Conservation (phyloP, 30 jellyfish, hydroid and myxozoan species). For the Chironex yamaguchii region DNA sequence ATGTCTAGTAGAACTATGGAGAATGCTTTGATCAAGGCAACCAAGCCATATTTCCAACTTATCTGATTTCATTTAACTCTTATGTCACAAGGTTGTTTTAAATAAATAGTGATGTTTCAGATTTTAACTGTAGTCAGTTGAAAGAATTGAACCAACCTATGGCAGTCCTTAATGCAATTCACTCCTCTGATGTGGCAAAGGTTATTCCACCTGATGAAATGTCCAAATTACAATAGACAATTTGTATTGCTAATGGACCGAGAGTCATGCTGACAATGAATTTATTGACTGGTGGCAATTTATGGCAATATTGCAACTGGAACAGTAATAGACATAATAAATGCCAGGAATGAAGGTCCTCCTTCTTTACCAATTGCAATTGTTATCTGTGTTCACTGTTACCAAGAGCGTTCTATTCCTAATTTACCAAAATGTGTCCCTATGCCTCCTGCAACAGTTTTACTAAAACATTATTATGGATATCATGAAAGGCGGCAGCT, state of each 20-base stretch:
- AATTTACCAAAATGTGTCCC: slow-evolving; percentile 19
- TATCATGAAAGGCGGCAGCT: not conserved
- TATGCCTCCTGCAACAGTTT: slow-evolving; percentile 20
- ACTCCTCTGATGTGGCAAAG: not conserved
- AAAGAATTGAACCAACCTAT: no score
- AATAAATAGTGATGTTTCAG: no score
- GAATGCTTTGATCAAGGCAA: no score
- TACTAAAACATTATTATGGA: not conserved
- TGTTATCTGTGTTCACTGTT: slow-evolving; percentile 33
- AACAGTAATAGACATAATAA: slow-evolving; percentile 35
- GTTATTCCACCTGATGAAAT: not conserved
- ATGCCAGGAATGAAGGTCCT: slow-evolving; percentile 18
- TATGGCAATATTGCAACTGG: no score
- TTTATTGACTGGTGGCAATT: no score
- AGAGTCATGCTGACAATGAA: slow-evolving; percentile 40
- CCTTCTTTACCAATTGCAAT: slow-evolving; percentile 53
- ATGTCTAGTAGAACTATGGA: no score
- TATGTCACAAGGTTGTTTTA: no score
- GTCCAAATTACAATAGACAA: not conserved
- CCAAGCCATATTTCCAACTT: no score
- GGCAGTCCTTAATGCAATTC: not conserved
- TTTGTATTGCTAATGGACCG: slow-evolving; percentile 11
- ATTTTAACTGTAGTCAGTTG: no score
- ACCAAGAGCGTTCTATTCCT: slow-evolving; percentile 14
- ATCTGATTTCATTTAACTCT: no score